Conservation (phyloP, 2,113 vertebrate genomes). For the Aspidoscelis tigris region DNA sequence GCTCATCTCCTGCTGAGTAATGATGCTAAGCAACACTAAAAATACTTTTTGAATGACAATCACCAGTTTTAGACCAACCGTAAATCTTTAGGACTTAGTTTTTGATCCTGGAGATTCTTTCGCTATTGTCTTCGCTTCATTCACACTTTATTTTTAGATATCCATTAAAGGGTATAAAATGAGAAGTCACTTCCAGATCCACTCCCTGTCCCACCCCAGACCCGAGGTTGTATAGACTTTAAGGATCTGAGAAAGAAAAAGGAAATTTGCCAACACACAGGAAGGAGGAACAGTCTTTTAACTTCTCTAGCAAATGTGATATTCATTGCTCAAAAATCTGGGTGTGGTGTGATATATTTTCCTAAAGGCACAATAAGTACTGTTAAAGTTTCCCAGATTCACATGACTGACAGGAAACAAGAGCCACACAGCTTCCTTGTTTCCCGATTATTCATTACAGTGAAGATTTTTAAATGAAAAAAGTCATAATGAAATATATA, state of each 20-base stretch:
- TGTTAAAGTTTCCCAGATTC: not conserved
- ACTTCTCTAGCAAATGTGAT: not conserved
- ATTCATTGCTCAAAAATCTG: not conserved
- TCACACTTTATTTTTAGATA: not conserved
- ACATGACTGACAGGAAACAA: not conserved
- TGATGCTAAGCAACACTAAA: not conserved
- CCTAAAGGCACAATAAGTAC: not conserved
- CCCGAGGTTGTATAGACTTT: not conserved
- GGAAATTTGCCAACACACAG: not conserved
- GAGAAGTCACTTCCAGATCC: not conserved
- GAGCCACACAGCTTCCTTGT: not conserved
- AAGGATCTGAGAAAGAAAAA: not conserved
- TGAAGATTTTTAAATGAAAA: not conserved
- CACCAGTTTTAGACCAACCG: not conserved
- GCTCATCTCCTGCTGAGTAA: not conserved
- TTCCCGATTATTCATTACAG: not conserved
- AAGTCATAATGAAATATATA: slow-evolving; percentile 8
- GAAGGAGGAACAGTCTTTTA: slow-evolving; percentile 13
- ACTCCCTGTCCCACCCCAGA: too few species aligned
- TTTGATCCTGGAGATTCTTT: not conserved
- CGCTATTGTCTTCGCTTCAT: not conserved
- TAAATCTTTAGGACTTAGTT: not conserved
- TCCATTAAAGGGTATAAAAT: not conserved
- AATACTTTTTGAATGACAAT: not conserved
- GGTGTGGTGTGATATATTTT: not conserved